Evolutionary conservation across 2,888 invertebrate genomes (phyloP), one percentile per base, ranked within the genome.

Genomic region (Elegia similella): DNA sequence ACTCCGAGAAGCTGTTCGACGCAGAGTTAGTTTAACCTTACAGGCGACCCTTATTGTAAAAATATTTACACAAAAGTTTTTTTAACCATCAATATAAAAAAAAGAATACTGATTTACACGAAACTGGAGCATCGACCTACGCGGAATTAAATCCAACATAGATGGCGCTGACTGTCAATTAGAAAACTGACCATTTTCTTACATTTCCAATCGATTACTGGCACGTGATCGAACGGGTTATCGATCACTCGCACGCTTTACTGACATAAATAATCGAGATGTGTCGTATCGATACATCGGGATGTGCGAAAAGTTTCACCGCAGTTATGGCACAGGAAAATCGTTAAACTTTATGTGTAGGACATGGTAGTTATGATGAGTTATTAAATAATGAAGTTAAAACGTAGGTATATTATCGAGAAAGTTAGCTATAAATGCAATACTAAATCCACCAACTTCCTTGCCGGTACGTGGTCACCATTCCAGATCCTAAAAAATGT

Each of bases 121-220:
- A 3, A 50, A 50, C 16, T 50, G n/a, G 50, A 17, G 16, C 50
- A 50, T 29, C 10, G 44, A 32, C 42, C 30, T 58, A 55, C 32
- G 48, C 56, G 52, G 50, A 52, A 61, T 55, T 56, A 59, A 62
- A 47, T 56, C 34, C 30, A 30, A 56, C 43, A 57, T n/a, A 56
- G 59, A 59, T 57, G 57, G 48, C 59, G 50, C 61, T 59, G 55
- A 34, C 43, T 29, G 44, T 38, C 55, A 55, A 57, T 60, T 63
- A 63, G 63, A 63, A 63, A 63, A 61, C 54, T 52, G 47, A 52
- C 50, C 32, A 59, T 57, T 52, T 56, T 54, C 46, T 48, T 55
- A 59, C 50, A 47, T 59, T 60, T 59, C 60, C 56, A 56, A 48
- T 54, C 61, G 56, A 63, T 63, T 56, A 55, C 56, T 38, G 55